These are phyloP conservation scores for Litoditis marina DNA, from an alignment of 2,888 invertebrate genomes.

Conservation along the genomic window DNA sequence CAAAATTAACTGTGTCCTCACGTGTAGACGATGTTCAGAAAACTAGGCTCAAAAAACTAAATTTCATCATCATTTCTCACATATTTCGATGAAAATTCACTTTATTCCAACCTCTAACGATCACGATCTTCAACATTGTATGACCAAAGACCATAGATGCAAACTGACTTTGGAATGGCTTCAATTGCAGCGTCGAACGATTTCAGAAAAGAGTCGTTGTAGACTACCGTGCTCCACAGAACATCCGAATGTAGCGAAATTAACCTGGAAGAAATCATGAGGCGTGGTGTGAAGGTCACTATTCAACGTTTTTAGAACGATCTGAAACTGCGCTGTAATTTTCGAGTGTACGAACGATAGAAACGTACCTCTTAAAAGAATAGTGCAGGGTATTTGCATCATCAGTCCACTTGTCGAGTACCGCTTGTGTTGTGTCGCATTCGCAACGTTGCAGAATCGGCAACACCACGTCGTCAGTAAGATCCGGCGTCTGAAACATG, in stretches of 20 bases:
- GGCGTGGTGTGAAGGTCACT: too few species aligned
- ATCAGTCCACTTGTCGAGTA: constrained; percentile 4
- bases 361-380: constrained; percentile 5
- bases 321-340: too few species aligned
- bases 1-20: background rate
- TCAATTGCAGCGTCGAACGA: constrained; percentile 17
- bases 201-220: constrained; percentile 1
- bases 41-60: background rate
- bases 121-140: too few species aligned
- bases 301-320: too few species aligned
- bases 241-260: background rate
- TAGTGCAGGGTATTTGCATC: constrained; percentile 1
- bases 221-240: constrained; percentile 12
- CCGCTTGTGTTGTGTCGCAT: constrained; percentile 1
- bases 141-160: background rate
- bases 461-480: too few species aligned
- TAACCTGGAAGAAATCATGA: constrained; percentile 4
- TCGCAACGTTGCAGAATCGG: constrained; percentile 3
- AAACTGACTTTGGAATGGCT: constrained; percentile 8
- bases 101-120: too few species aligned
- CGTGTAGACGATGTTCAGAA: background rate
- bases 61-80: too few species aligned
- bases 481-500: too few species aligned
- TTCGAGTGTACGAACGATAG: background rate
- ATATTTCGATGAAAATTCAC: too few species aligned